phyloP scores from a whole-genome alignment of 2,113 vertebrate genomes.

The Vulpes ferrilata region DNA sequence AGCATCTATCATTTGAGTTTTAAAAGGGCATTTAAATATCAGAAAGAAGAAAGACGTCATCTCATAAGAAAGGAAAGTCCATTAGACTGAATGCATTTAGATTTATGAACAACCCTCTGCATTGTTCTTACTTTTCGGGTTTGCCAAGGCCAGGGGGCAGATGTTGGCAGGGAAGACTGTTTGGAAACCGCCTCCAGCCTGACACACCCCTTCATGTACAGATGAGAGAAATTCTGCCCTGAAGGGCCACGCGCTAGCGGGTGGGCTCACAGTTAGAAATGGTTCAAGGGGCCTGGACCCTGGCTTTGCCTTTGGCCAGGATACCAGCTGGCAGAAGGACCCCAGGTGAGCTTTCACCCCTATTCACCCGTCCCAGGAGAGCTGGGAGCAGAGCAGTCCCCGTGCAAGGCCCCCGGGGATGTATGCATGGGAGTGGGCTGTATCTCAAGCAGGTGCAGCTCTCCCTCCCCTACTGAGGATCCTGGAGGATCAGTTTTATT shows the following conservation, averaged over 20 bases:
- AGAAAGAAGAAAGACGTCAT: conserved; percentile 67
- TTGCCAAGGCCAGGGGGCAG: conserved; percentile 62
- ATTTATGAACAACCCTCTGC: conserved; percentile 49
- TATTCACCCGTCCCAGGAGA: background rate
- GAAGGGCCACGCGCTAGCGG: background rate
- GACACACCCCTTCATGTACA: conserved; percentile 2
- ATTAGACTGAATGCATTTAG: background rate
- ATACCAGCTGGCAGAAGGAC: background rate
- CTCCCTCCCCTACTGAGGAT: fast-evolving
- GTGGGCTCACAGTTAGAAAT: background rate
- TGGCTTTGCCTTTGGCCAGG: background rate
- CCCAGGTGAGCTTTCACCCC: background rate
- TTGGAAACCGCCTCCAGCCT: conserved; percentile 3
- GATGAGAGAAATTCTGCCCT: background rate
- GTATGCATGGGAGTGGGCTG: no score
- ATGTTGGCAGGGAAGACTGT: conserved; percentile 4
- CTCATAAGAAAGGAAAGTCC: conserved; percentile 41
- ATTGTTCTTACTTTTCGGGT: conserved; percentile 46
- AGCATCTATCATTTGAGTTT: background rate
- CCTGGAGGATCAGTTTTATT: background rate
- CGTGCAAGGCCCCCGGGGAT: background rate
- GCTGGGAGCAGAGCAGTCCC: background rate
- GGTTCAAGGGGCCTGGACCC: background rate
- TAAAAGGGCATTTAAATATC: conserved; percentile 64
- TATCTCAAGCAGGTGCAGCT: background rate